phyloP scores from a whole-genome alignment of 2,113 vertebrate species.

The Sorex fumeus region DNA sequence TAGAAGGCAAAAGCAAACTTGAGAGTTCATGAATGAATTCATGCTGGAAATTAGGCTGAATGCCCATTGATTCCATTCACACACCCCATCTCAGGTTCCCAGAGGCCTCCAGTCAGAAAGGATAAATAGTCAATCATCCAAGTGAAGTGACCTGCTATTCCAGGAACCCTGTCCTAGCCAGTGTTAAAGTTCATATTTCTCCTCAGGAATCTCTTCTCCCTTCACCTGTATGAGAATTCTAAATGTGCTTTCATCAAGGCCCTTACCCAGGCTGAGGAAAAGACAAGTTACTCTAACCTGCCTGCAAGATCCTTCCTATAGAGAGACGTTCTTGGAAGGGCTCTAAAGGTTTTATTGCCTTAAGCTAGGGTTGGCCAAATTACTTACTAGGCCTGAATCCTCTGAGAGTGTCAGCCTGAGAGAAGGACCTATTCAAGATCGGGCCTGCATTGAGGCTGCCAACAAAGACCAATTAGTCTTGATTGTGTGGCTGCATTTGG shows the following conservation, averaged over 20 bases:
- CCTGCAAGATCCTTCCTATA: constrained; percentile 47
- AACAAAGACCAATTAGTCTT: constrained; percentile 83
- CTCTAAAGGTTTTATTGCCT: constrained; percentile 77
- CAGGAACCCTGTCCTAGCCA: constrained; percentile 58
- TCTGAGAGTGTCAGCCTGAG: constrained; percentile 64
- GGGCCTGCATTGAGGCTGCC: constrained; percentile 65
- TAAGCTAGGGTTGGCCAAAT: constrained; percentile 71
- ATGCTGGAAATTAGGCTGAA: constrained; percentile 14
- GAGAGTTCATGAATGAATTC: constrained; percentile 47
- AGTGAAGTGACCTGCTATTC: constrained; percentile 70
- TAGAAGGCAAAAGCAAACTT: constrained; percentile 63
- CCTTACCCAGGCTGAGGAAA: not conserved
- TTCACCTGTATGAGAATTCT: constrained; percentile 34
- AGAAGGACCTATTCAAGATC: constrained; percentile 78
- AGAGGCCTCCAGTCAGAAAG: constrained; percentile 60
- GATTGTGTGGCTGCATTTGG: constrained; percentile 72
- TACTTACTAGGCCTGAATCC: constrained; percentile 72
- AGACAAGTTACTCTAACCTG: constrained; percentile 33
- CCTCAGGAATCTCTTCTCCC: constrained; percentile 45
- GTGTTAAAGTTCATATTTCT: constrained; percentile 70
- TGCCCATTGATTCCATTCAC: constrained; percentile 16
- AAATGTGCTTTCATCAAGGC: not conserved
- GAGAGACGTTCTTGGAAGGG: constrained; percentile 60
- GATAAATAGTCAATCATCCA: constrained; percentile 74
- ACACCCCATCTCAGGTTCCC: not conserved